phyloP scores from a whole-genome alignment of 2,797 vertebrate species.

The Ctenochaetus hawaiiensis region DNA sequence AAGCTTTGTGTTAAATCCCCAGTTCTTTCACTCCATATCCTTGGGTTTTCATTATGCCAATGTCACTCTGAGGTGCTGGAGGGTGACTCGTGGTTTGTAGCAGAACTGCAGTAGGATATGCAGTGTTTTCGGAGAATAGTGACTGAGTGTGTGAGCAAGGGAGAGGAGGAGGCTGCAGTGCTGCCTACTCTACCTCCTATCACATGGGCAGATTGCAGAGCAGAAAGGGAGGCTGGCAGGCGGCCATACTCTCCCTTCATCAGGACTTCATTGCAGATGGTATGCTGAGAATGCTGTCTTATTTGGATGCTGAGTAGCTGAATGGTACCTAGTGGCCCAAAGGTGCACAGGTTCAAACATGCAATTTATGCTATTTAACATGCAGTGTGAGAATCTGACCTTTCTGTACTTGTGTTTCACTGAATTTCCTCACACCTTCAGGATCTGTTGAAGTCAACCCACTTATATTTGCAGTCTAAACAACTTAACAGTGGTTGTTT shows the following conservation, averaged over 20 bases:
- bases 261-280: slow-evolving; percentile 82
- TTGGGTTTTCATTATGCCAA: slow-evolving; percentile 77
- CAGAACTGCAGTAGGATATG: slow-evolving; percentile 79
- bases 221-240: slow-evolving; percentile 81
- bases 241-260: slow-evolving; percentile 78
- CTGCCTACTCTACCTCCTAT: slow-evolving; percentile 74
- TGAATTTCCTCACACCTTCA: slow-evolving; percentile 5
- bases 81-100: slow-evolving; percentile 74
- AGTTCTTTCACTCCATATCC: slow-evolving; percentile 69
- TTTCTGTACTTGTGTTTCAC: background rate
- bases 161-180: slow-evolving; percentile 78
- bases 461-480: background rate
- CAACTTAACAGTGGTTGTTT: background rate
- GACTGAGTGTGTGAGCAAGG: slow-evolving; percentile 49
- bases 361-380: slow-evolving; percentile 12
- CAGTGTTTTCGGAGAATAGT: slow-evolving; percentile 65
- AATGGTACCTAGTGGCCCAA: slow-evolving; percentile 34
- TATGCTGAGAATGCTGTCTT: slow-evolving; percentile 82
- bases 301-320: slow-evolving; percentile 58
- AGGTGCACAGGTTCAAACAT: slow-evolving; percentile 28
- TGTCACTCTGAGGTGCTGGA: slow-evolving; percentile 71
- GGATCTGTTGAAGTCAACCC: background rate
- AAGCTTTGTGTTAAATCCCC: slow-evolving; percentile 76
- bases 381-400: slow-evolving; percentile 6
- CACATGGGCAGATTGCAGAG: slow-evolving; percentile 84